Conservation (phyloP, 2,113 vertebrate genomes). For the Pitta sordida region DNA sequence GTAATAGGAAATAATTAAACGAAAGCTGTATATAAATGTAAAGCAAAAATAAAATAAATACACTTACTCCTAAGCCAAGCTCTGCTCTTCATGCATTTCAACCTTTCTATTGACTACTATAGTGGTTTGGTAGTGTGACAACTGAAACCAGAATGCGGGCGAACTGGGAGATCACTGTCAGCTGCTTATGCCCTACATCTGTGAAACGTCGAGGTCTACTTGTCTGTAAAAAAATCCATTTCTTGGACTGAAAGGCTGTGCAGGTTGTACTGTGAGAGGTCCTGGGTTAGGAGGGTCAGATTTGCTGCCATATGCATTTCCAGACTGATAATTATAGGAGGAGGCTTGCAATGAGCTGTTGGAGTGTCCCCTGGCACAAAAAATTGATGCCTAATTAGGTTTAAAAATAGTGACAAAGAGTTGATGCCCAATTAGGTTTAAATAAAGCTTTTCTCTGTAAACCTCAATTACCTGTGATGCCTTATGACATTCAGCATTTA, state of each 20-base stretch:
- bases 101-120: neutral
- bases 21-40: neutral
- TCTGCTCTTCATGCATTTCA: neutral
- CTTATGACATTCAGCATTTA: slow-evolving; percentile 87
- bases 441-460: slow-evolving; percentile 85
- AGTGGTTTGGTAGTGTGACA: neutral
- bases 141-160: neutral
- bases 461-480: slow-evolving; percentile 88
- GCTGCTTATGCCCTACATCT: rapidly evolving
- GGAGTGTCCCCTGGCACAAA: slow-evolving; percentile 74
- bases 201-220: neutral
- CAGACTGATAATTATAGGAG: neutral
- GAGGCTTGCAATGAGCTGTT: slow-evolving; percentile 28
- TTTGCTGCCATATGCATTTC: slow-evolving; percentile 13
- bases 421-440: slow-evolving; percentile 86
- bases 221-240: neutral
- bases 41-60: neutral
- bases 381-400: slow-evolving; percentile 83
- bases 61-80: neutral
- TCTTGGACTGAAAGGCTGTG: neutral
- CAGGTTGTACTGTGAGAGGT: neutral
- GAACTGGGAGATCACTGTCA: neutral
- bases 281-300: slow-evolving; percentile 14
- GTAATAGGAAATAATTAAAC: neutral
- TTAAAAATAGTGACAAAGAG: slow-evolving; percentile 83